Evolutionary conservation across 30 jellyfish, hydroid and myxozoan genomes (phyloP).

Genomic region (Turritopsis rubra): DNA sequence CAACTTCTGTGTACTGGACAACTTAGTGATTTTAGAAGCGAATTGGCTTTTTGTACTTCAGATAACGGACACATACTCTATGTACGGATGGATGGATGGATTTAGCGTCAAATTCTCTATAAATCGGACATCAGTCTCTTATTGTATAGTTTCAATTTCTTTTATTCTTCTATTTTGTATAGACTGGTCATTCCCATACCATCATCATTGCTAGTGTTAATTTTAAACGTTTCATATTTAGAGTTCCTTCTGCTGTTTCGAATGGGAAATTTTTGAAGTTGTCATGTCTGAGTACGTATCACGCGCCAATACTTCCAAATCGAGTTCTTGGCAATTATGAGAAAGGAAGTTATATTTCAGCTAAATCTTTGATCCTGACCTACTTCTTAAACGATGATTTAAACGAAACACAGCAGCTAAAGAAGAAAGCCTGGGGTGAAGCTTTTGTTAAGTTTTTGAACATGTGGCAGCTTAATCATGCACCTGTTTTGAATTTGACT

Average conservation of each 20-base stretch:
- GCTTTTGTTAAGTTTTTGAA: conserved; percentile 57
- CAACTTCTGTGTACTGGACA: no score
- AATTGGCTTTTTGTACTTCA: no score
- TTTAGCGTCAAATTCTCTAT: no score
- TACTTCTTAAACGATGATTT: conserved; percentile 63
- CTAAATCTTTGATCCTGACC: conserved; percentile 73
- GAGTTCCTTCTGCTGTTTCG: conserved; percentile 57
- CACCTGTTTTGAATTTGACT: conserved; percentile 37
- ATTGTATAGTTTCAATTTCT: no score
- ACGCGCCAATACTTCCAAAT: conserved; percentile 84
- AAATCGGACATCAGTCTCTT: no score
- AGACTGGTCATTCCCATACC: not conserved
- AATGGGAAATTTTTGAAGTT: conserved; percentile 47
- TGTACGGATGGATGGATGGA: no score
- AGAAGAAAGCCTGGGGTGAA: conserved; percentile 91
- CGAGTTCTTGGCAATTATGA: conserved; percentile 79
- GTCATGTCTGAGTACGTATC: conserved; percentile 88
- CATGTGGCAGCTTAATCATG: conserved; percentile 49
- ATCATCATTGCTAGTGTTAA: not conserved
- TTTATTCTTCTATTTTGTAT: no score
- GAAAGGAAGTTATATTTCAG: conserved; percentile 39
- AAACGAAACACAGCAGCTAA: conserved; percentile 39
- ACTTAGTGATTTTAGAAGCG: no score
- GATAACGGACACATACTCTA: no score
- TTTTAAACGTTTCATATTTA: not conserved